Conservation (phyloP, 2,797 vertebrate genomes). For the Chiroxiphia lanceolata region DNA sequence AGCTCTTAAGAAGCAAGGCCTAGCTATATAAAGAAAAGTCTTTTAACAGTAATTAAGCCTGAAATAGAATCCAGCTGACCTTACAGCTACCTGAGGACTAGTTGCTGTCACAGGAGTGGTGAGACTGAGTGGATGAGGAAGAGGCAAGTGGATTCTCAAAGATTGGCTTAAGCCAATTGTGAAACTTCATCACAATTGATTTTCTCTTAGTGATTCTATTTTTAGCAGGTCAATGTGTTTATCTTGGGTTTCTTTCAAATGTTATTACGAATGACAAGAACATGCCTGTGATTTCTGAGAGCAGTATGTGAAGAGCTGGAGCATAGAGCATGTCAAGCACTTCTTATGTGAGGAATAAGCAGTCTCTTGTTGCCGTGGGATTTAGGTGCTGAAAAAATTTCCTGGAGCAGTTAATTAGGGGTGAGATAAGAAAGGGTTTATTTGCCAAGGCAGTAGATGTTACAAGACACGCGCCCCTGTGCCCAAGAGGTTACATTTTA, state of each 20-base stretch:
- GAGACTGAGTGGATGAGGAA: background rate
- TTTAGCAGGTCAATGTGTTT: background rate
- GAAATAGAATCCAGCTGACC: background rate
- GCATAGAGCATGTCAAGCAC: accelerated
- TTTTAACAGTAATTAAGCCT: background rate
- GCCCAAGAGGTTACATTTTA: no score
- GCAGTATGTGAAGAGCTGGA: background rate
- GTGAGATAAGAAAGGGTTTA: no score
- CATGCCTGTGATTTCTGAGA: background rate
- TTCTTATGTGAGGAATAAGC: background rate
- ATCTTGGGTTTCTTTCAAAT: background rate
- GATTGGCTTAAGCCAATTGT: background rate
- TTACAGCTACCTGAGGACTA: background rate
- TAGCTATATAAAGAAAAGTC: background rate
- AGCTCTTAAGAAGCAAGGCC: background rate
- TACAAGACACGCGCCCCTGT: no score
- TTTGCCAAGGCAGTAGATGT: no score
- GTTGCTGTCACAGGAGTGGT: background rate
- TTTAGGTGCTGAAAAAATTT: no score
- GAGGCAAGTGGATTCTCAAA: background rate
- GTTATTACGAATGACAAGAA: background rate
- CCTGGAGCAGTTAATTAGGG: no score
- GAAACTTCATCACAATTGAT: background rate
- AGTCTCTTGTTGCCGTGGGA: no score
- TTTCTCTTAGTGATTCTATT: background rate